Conservation (phyloP, 2,113 vertebrate genomes). For the Oenanthe melanoleuca region DNA sequence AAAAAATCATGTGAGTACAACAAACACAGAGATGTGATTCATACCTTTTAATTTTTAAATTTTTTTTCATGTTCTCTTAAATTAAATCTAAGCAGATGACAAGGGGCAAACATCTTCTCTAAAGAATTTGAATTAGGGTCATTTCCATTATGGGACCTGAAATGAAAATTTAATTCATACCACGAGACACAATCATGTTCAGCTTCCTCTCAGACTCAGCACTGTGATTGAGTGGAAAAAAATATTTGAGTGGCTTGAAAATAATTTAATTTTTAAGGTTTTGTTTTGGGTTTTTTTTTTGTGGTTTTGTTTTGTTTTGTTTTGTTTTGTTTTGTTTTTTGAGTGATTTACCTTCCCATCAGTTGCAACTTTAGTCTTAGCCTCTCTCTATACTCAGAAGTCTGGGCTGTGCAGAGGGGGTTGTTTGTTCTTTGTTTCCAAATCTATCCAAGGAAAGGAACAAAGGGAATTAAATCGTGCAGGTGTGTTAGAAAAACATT, state of each 20-base stretch:
- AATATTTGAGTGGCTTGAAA: background rate
- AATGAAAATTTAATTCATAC: constrained; percentile 23
- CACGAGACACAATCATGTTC: background rate
- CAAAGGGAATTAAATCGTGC: background rate
- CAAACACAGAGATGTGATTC: background rate
- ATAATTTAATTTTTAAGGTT: background rate
- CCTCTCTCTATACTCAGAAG: fast-evolving
- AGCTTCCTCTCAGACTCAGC: background rate
- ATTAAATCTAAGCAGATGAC: constrained; percentile 32
- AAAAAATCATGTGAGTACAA: background rate
- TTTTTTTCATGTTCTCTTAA: background rate
- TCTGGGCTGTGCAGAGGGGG: fast-evolving
- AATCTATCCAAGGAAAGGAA: background rate
- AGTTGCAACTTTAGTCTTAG: background rate
- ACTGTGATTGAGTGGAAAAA: background rate
- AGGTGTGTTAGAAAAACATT: background rate
- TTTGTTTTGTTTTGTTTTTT: no score
- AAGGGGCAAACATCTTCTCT: background rate
- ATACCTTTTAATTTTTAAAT: background rate
- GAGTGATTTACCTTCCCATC: background rate
- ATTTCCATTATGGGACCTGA: constrained; percentile 12
- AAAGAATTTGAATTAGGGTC: constrained; percentile 14
- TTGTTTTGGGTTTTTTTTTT: no score
- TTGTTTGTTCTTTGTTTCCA: background rate
- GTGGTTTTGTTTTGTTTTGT: no score